A percentile compares a stretch with the other conserved stretches of the same genome.
phyloP scores from a whole-genome alignment of 1,140 invertebrate species.

The Dinothrombium tinctorium region DNA sequence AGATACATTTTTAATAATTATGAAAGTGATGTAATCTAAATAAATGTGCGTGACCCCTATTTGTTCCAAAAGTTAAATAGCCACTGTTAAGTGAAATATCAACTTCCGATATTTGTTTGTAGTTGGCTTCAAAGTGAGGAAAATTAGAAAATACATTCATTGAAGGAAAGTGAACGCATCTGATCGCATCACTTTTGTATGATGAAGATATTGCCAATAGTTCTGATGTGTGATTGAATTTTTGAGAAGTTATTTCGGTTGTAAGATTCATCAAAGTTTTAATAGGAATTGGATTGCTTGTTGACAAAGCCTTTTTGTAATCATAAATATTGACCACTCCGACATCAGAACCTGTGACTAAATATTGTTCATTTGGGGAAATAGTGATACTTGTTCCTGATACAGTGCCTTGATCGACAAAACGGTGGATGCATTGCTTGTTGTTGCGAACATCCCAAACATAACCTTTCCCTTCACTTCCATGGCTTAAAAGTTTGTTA shows the following conservation, averaged over 20 bases:
- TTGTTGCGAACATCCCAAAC: conserved; percentile 48
- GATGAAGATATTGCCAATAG: conserved; percentile 47
- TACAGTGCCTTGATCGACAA: conserved; percentile 63
- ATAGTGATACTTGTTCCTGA: conserved; percentile 39
- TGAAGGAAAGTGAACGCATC: conserved; percentile 48
- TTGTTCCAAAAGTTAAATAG: conserved; percentile 39
- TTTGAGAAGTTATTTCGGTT: conserved; percentile 41
- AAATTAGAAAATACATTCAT: conserved; percentile 62
- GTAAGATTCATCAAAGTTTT: conserved; percentile 40
- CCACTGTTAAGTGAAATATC: conserved; percentile 51
- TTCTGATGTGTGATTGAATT: conserved; percentile 62
- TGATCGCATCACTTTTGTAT: conserved; percentile 42
- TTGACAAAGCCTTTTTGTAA: conserved; percentile 24
- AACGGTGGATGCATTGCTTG: conserved; percentile 41
- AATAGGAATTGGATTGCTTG: conserved; percentile 21
- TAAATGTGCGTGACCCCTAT: conserved; percentile 32
- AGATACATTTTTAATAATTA: conserved; percentile 9
- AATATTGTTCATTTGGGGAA: conserved; percentile 43
- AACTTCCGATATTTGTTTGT: conserved; percentile 24
- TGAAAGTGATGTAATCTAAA: conserved; percentile 26
- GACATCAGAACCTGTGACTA: conserved; percentile 57
- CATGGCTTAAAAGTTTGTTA: conserved; percentile 27
- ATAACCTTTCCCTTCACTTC: conserved; percentile 37
- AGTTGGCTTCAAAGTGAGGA: conserved; percentile 32
- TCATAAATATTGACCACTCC: conserved; percentile 80